phyloP scores from a whole-genome alignment of 2,888 invertebrate species.

The Epistrophella euchroma region DNA sequence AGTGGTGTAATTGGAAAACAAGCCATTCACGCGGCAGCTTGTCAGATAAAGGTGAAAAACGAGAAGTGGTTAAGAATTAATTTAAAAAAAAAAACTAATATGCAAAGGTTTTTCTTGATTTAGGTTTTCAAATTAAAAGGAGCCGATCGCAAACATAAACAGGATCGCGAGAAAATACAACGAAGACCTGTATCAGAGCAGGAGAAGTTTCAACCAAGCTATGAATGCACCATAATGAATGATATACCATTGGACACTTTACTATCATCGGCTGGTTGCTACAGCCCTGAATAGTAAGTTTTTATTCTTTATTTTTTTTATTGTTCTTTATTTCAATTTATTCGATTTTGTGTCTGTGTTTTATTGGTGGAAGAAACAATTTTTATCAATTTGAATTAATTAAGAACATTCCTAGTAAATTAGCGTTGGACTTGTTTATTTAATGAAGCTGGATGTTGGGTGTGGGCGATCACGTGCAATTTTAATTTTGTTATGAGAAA shows the following conservation, averaged over 20 bases:
- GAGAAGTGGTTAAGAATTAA: not conserved
- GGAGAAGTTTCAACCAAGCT: conserved; percentile 97
- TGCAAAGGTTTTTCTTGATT: conserved; percentile 14
- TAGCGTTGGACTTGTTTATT: not conserved
- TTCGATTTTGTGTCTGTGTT: not conserved
- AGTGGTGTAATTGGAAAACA: conserved; percentile 82
- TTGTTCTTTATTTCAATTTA: not conserved
- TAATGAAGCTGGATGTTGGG: conserved; percentile 12
- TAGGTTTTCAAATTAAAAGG: conserved; percentile 95
- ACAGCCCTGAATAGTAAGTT: conserved; percentile 84
- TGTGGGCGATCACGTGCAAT: conserved; percentile 24
- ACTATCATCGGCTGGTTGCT: conserved; percentile 80
- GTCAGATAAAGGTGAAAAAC: conserved; percentile 95
- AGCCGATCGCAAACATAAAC: conserved; percentile 98
- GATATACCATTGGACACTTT: conserved; percentile 88
- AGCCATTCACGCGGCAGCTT: conserved; percentile 96
- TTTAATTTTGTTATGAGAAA: conserved; percentile 2
- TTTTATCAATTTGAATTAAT: conserved; percentile 26
- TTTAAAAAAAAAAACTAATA: conserved; percentile 8
- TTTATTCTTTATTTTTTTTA: not conserved
- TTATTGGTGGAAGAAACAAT: conserved; percentile 4
- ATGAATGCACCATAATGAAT: conserved; percentile 96
- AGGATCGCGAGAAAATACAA: conserved; percentile 97
- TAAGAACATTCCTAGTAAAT: conserved; percentile 17
- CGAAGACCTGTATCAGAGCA: conserved; percentile 92